Base-by-base conservation (phyloP, 2,888 invertebrate genomes). In the Phaonia tiefii region DNA sequence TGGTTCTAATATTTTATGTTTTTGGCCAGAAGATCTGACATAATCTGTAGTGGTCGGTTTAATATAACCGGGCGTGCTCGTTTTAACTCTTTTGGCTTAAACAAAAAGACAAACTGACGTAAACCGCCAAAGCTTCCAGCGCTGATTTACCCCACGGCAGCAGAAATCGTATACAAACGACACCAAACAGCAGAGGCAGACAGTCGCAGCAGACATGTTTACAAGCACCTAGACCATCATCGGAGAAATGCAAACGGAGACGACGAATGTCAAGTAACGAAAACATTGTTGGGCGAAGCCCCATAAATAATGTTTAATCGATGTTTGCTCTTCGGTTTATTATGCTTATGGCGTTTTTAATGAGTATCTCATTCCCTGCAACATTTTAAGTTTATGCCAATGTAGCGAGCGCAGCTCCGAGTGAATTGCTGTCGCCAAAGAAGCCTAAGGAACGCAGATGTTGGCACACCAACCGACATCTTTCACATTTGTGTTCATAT, bases 241-340 rank as follows among this genome's bases (percentile, higher is more conserved):
- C 20, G 63, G 44, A 67, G 17, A 71, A 22, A 22, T 67, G 63
- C 46, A 75, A 65, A 72, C 58, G 51, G 22, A 66, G 76, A 73
- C 75, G 42, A 72, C 75, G 42, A 72, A 75, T 67, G 66, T 69
- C 66, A 77, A 76, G 75, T 51, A 75, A 42, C 63, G 42, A 71
- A 83, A 67, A 76, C 79, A 80, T 80, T 83, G 81, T 83, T 77
- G 85, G 85, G 85, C 86, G 89, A 90, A 89, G 90, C 89, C 89
- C 88, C 89, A 90, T 89, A 89, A 89, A 89, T 89, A 89, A 89
- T 90, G 89, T 90, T 90, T 89, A 89, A 89, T 89, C 89, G 89
- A 89, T 89, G 89, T 89, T 89, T 90, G 90, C 90, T 89, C 88
- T 89, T 89, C 89, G 89, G 89, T 89, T 89, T 90, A 90, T 90